Evolutionary conservation across 2,113 vertebrate genomes (phyloP).

Genomic region (Gallinago undulata): DNA sequence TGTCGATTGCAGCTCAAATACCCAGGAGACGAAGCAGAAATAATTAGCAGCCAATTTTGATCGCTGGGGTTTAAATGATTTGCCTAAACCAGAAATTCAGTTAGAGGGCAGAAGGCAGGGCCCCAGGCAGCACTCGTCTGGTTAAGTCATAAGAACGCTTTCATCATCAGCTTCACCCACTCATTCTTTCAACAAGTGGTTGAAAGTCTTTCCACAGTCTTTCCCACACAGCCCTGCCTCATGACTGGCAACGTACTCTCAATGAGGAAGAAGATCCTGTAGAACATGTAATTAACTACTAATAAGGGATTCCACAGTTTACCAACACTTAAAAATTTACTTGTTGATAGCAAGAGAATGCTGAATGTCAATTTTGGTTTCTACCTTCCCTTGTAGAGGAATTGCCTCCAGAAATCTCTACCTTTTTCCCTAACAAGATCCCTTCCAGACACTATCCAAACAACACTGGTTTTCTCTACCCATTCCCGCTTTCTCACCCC

Average conservation of each 20-base stretch:
- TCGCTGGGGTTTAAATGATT: neutral
- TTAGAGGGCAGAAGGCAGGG: neutral
- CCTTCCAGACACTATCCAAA: neutral
- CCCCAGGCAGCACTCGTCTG: neutral
- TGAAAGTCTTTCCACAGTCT: neutral
- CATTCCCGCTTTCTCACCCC: neutral
- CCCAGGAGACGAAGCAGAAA: neutral
- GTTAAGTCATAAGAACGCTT: neutral
- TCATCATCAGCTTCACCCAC: neutral
- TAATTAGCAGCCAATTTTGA: neutral
- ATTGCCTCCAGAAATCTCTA: neutral
- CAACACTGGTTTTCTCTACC: neutral
- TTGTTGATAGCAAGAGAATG: neutral
- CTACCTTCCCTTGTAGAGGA: neutral
- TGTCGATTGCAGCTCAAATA: neutral
- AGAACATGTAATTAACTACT: neutral
- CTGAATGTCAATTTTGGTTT: neutral
- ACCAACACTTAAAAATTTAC: neutral
- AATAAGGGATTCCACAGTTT: neutral
- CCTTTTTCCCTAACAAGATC: neutral
- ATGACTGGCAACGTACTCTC: accelerated
- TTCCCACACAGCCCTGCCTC: neutral
- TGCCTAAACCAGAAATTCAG: neutral
- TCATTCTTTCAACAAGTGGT: neutral
- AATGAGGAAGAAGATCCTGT: neutral